Evolutionary conservation across 2,888 invertebrate species (phyloP), one percentile per base, ranked within the genome.

Genomic region (Dicycla oo): DNA sequence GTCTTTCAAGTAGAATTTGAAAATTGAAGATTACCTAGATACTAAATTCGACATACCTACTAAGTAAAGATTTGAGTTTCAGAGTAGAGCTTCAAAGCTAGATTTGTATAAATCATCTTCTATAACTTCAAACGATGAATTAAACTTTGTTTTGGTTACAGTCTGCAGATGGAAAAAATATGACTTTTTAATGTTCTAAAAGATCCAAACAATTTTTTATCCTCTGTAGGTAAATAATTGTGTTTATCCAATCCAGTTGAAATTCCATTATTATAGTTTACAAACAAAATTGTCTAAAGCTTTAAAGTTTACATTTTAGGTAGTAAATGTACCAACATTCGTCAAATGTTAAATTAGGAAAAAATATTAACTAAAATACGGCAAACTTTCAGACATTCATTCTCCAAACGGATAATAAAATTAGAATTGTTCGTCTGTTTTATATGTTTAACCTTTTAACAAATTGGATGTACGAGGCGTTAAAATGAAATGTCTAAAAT

Each of bases 401-500:
- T 23, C 23, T 30, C 10, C 23, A 40, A n/a, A 75, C 47, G 15
- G 3, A 54, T 75, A 54, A 66, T 18, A 34, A 45, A 62, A 54
- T 53, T 30, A 30, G 23, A 75, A 20, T 56, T 54, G 34, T 34
- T 18, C 10, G 26, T 74, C 38, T 67, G 13, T 34, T 66, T 73
- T 43, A 66, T 54, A 23, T 57, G 49, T 75, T 57, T 26, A 49
- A 49, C 49, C n/a, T 67, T 57, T 43, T n/a, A 38, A 43, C 18
- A 65, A 57, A 67, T 51, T 45, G 20, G 30, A 56, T 40, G 11
- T 26, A 61, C n/a, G 34, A 71, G n/a, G 43, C 43, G 60, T 43
- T 60, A 60, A 60, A 68, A 60, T 57, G 34, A 54, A 74, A 60
- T 54, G 7, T 69, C 45, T 23, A 34, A 53, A 74, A 47, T 47